Evolutionary conservation across 2,113 vertebrate genomes (phyloP), one percentile per base, ranked within the genome.

Genomic region (Morone saxatilis): DNA sequence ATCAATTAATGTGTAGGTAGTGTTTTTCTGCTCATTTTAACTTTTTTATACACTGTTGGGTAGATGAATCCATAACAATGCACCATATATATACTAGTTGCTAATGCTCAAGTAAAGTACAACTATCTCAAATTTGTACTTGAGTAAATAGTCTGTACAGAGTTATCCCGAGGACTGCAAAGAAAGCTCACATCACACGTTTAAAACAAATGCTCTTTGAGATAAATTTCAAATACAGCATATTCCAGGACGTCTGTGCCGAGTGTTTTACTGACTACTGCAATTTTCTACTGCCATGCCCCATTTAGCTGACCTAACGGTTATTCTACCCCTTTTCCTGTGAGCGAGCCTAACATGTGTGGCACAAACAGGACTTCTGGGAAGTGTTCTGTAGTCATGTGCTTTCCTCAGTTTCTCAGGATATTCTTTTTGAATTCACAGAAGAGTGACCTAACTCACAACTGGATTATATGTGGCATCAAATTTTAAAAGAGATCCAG

Each of bases 251-350:
- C n/a, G 7, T 57, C 47, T 57, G 48, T 36, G 50, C n/a, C 7
- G 4, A 19, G 6, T 13, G 6, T 50, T 79, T 50, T 16, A 51
- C 59, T 50, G 41, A 68, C 22, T 13, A 4, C n/a, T 19, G 31
- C 43, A 8, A 1, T 31, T 45, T 69, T 75, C 1, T 7, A 19
- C 4, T 43, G 41, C 8, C 20, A 8, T 65, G 12, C 17, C 41
- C 41, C 12, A 68, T 73, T 38, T 10, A 51, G 76, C 80, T 53
- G 80, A 86, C 57, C 22, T 17, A 5, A 83, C 19, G 1, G n/a
- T 65, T 51, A 41, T 54, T 68, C 5, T 17, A 17, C 54, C 13
- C 5, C 5, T 43, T 31, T 63, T 62, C 60, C 19, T 74, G 16
- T 69, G 56, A 69, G 48, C 6, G 2, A 50, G 61, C 6, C 6